Evolutionary conservation across 2,113 vertebrate genomes (phyloP), one percentile per base, ranked within the genome.

Genomic region (Vulpes lagopus): DNA sequence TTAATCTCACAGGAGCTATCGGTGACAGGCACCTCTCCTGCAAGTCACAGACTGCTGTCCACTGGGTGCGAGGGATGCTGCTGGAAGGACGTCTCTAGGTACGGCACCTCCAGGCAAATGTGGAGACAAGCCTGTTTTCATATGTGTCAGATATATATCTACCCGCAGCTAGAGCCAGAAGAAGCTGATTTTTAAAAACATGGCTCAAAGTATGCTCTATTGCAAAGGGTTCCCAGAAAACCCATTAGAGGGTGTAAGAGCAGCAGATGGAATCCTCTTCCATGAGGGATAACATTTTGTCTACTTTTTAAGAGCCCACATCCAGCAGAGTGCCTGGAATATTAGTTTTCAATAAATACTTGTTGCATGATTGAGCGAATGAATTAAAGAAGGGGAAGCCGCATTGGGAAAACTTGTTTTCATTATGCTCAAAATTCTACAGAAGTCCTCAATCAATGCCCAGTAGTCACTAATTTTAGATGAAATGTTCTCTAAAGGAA

Each of bases 401-500:
- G 57, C 22, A 91, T 60, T 16, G 73, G 91, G 89, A 71, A 91
- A 81, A 89, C 11, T 32, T 73, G 57, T 65, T 57, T 4, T 73
- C 25, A 8, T 76, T 43, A 69, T 27, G 49, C 32, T 22, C 25
- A 67, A 43, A 89, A 17, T 62, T 85, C 76, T 65, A 59, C 67
- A 67, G 35, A 85, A 57, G 53, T 69, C 85, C 35, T 59, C 89
- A 27, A 49, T 78, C 30, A 87, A 12, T 74, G 55, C 85, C 30
- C 25, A 92, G 73, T n/a, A 62, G 12, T 20, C 25, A 90, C 27
- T 82, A 55, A 82, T 67, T 86, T 90, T 51, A 89, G 67, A 38
- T 62, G 43, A 94, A n/a, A 86, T 49, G 35, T 64, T 84, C 76
- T 95, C 84, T 53, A 67, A 65, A 94, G 79, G 49, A 87, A 80